phyloP scores from a whole-genome alignment of 2,888 invertebrate genomes.

The Suillia variegata region DNA sequence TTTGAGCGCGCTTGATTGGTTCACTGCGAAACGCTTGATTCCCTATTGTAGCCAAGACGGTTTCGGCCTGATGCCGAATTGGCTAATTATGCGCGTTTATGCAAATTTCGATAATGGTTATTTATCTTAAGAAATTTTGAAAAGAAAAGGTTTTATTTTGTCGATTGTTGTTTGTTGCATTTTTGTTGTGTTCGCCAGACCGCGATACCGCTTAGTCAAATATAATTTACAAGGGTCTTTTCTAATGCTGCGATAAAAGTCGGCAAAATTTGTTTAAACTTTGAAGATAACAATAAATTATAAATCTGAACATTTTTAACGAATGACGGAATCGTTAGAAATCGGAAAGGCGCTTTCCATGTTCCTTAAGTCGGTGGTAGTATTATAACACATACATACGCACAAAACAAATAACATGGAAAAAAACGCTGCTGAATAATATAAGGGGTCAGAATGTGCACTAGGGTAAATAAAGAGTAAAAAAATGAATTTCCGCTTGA shows the following conservation, averaged over 20 bases:
- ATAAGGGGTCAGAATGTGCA: no score
- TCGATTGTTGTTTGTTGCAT: neutral
- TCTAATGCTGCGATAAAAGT: neutral
- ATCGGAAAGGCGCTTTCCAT: no score
- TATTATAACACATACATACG: no score
- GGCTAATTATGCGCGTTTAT: constrained; percentile 25
- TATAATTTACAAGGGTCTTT: constrained; percentile 8
- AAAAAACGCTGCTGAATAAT: no score
- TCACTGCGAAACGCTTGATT: neutral
- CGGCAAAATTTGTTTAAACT: constrained; percentile 6
- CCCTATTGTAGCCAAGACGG: neutral
- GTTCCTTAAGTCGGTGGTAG: neutral
- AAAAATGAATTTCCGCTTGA: no score
- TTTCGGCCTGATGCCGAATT: constrained; percentile 6
- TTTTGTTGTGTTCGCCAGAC: neutral
- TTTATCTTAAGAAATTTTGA: constrained; percentile 15
- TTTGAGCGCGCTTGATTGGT: constrained; percentile 6
- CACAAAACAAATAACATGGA: no score
- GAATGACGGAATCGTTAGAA: no score
- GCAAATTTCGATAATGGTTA: constrained; percentile 22
- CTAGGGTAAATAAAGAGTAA: no score
- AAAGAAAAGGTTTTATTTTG: constrained; percentile 3
- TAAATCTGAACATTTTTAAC: neutral
- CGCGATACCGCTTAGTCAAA: constrained; percentile 1
- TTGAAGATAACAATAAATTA: neutral